Percentiles rank a stretch among this genome's conserved stretches.
These are phyloP conservation scores for Diorhabda elongata DNA, from an alignment of 1,140 invertebrate genomes.

Conservation along the genomic window DNA sequence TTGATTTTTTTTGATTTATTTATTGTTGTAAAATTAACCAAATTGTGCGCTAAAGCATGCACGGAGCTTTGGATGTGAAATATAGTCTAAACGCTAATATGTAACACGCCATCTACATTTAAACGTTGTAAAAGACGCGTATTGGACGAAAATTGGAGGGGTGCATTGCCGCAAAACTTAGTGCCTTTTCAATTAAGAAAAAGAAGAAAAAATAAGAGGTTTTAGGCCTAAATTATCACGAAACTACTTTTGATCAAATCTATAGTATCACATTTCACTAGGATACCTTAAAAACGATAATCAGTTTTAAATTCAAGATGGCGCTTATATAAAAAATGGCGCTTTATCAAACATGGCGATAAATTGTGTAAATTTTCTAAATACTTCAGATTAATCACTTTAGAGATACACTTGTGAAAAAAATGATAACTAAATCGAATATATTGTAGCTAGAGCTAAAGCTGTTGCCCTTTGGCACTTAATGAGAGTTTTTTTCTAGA, in stretches of 20 bases:
- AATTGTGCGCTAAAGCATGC: conserved; percentile 32
- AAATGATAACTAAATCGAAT: neutral
- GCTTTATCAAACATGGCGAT: too few relatives aligned
- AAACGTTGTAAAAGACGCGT: conserved; percentile 26
- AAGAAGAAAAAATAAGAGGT: neutral
- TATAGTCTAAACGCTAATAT: conserved; percentile 16
- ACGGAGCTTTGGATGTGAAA: conserved; percentile 32
- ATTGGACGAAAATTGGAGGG: conserved; percentile 41
- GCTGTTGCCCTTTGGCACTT: conserved; percentile 38
- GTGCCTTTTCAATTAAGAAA: conserved; percentile 30
- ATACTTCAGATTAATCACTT: too few relatives aligned
- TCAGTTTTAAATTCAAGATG: too few relatives aligned
- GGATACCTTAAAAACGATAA: too few relatives aligned
- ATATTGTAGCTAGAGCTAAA: conserved; percentile 22
- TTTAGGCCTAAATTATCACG: conserved; percentile 1
- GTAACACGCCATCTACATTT: conserved; percentile 23
- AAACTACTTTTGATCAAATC: too few relatives aligned
- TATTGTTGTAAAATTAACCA: conserved; percentile 21
- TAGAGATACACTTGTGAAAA: too few relatives aligned
- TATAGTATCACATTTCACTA: too few relatives aligned
- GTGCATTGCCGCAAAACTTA: conserved; percentile 42
- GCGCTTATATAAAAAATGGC: too few relatives aligned
- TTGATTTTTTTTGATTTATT: conserved; percentile 24
- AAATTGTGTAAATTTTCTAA: too few relatives aligned
- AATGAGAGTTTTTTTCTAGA: conserved; percentile 11